Evolutionary conservation across 2,113 vertebrate species (phyloP), one percentile per base, ranked within the genome.

Genomic region (Suncus etruscus): DNA sequence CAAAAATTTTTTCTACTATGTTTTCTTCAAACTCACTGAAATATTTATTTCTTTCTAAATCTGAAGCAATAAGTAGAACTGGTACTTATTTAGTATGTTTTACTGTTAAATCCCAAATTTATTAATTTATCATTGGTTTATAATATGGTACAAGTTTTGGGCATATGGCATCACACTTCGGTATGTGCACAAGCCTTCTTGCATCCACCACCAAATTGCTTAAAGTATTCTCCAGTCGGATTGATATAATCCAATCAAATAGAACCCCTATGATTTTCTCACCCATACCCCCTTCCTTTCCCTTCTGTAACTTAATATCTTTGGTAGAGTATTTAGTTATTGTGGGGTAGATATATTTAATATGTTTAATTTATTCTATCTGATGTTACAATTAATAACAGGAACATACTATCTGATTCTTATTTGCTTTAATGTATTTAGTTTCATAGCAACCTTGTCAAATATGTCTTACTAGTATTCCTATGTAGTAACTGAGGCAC

Each of bases 41-140:
- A 14, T 87, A 22, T 74, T 81, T 58, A 48, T 87, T 85, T 14
- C 18, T 91, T 65, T 63, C 12, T 91, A 83, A 89, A 87, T 78
- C 11, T 25, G 70, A 94, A 82, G 74, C 82, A 76, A 91, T 69
- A 70, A 31, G 3, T 48, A 86, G 27, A 85, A 9, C 39, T 66
- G 65, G 10, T 66, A 8, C 27, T 27, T 66, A 25, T 66, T 66
- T 66, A 29, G 27, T 29, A 9, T 25, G 1, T 66, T 25, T 25
- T 29, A 10, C 11, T 66, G 16, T 66, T 66, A 27, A 66, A 10
- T 27, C 11, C 5, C 24, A 66, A 8, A 27, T 66, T 22, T 65
- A 65, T 22, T 65, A 20, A 11, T 58, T 58, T 58, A 65, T 65
- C 63, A 65, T 66, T 27, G 65, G 65, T 66, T 66, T 66, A 10